A percentile compares a stretch with the other conserved stretches of the same genome.
These are phyloP conservation scores for Bombyx mori DNA, from an alignment of 1,140 invertebrate genomes.

Conservation along the genomic window ASM3026992v2 NC_085124.1:4896501-4897000, in stretches of 20 bases:
- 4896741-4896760: too few species aligned
- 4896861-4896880: not conserved
- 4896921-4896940: conserved; percentile 71
- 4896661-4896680: too few species aligned
- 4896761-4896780: too few species aligned
- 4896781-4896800: too few species aligned
- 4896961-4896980: conserved; percentile 71
- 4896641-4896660: too few species aligned
- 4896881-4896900: conserved; percentile 5
- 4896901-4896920: conserved; percentile 33
- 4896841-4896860: not conserved
- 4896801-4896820: too few species aligned
- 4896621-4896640: not conserved
- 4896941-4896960: conserved; percentile 72
- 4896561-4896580: conserved; percentile 46
- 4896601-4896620: not conserved
- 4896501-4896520: conserved; percentile 57
- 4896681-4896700: too few species aligned
- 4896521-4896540: conserved; percentile 61
- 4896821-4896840: too few species aligned
- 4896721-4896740: too few species aligned
- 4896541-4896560: conserved; percentile 64
- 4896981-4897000: conserved; percentile 70
- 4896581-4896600: too few species aligned
- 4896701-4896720: too few species aligned